phyloP scores from a whole-genome alignment of 1,140 invertebrate genomes.

The Drosophila sulfurigaster region DNA sequence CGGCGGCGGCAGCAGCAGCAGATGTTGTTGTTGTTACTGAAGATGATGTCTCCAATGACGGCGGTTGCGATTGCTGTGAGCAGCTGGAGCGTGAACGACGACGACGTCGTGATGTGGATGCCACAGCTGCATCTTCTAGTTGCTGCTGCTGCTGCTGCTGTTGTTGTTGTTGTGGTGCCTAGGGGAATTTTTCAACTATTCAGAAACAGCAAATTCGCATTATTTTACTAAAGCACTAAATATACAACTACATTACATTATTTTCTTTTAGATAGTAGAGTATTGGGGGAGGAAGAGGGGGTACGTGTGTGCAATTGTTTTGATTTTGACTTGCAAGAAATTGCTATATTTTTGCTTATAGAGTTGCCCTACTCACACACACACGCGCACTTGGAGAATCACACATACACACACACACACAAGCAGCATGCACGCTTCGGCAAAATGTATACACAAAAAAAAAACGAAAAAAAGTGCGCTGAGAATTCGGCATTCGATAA shows the following conservation, averaged over 20 bases:
- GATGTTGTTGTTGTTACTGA: slow-evolving; percentile 1
- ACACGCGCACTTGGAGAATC: slow-evolving; percentile 13
- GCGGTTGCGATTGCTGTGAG: slow-evolving; percentile 7
- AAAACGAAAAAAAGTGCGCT: slow-evolving; percentile 38
- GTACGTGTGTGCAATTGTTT: slow-evolving; percentile 19
- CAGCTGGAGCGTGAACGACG: slow-evolving; percentile 36
- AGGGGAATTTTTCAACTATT: slow-evolving; percentile 84
- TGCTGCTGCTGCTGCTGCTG: slow-evolving; percentile 3
- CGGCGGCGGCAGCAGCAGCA: not conserved
- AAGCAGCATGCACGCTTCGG: slow-evolving; percentile 37
- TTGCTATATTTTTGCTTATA: slow-evolving; percentile 10
- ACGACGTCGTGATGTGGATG: slow-evolving; percentile 5
- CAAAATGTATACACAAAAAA: slow-evolving; percentile 58
- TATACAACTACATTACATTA: slow-evolving; percentile 61
- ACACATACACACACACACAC: slow-evolving; percentile 27
- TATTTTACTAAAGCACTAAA: slow-evolving; percentile 81
- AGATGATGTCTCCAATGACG: slow-evolving; percentile 22
- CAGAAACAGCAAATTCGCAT: slow-evolving; percentile 85
- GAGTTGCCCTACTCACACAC: slow-evolving; percentile 6
- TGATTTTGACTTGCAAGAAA: slow-evolving; percentile 19
- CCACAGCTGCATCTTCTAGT: not conserved
- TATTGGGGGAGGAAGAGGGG: not conserved
- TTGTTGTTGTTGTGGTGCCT: slow-evolving; percentile 65
- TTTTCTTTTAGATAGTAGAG: slow-evolving; percentile 5
- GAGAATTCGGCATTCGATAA: slow-evolving; percentile 42